These are phyloP conservation scores for Spinibarbus caldwelli DNA, from an alignment of 2,797 vertebrate genomes.

Conservation along the genomic window DNA sequence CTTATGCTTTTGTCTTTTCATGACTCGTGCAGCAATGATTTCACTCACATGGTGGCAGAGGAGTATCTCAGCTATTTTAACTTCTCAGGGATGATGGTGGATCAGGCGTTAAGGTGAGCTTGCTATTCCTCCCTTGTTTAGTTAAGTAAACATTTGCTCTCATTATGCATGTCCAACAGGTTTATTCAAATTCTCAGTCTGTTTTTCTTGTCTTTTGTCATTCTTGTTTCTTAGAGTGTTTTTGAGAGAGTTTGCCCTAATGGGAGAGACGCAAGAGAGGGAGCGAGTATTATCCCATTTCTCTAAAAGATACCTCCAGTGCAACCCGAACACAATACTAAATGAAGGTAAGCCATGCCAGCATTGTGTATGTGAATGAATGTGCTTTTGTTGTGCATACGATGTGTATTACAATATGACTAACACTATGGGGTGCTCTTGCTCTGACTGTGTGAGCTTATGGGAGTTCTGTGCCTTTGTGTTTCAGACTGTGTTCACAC, in stretches of 20 bases:
- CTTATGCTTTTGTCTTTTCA: not conserved
- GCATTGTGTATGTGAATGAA: conserved; percentile 14
- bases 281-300: conserved; percentile 93
- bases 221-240: conserved; percentile 79
- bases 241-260: conserved; percentile 89
- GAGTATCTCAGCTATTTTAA: conserved; percentile 93
- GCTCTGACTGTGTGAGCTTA: not conserved
- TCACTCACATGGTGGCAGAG: conserved; percentile 92
- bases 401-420: conserved; percentile 7
- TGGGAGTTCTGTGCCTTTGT: conserved; percentile 48
- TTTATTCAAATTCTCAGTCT: not conserved
- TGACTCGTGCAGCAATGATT: conserved; percentile 86
- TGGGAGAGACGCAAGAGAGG: conserved; percentile 96
- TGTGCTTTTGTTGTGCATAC: not conserved
- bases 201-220: conserved; percentile 3
- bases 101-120: conserved; percentile 92
- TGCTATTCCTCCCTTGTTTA: not conserved
- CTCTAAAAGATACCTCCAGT: conserved; percentile 89
- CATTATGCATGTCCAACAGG: not conserved
- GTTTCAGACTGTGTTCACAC: conserved; percentile 92
- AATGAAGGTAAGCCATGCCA: conserved; percentile 84
- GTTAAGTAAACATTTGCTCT: conserved; percentile 12
- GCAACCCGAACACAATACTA: conserved; percentile 81
- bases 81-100: conserved; percentile 88
- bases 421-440: conserved; percentile 49